These are phyloP conservation scores for Chionomys nivalis DNA, from an alignment of 2,113 vertebrate species.

Conservation along the genomic window DNA sequence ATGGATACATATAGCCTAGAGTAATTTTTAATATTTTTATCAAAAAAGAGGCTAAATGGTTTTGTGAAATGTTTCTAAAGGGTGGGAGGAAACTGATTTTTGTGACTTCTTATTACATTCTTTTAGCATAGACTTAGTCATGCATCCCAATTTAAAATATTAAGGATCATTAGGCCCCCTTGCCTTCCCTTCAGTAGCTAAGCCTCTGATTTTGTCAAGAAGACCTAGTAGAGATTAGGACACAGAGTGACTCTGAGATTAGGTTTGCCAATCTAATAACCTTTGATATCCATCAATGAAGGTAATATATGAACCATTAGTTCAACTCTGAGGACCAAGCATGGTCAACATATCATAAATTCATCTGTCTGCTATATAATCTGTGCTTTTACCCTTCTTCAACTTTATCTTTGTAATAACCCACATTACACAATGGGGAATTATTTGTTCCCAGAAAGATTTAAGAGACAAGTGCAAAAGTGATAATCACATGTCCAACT, in stretches of 20 bases:
- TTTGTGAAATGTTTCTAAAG: neutral
- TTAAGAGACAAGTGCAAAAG: neutral
- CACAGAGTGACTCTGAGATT: neutral
- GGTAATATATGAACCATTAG: neutral
- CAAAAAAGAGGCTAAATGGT: neutral
- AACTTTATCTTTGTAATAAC: neutral
- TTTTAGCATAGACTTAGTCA: neutral
- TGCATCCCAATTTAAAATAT: neutral
- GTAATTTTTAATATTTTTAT: conserved; percentile 32
- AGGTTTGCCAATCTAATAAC: neutral
- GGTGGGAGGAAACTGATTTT: conserved; percentile 8
- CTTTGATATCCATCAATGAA: neutral
- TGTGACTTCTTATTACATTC: neutral
- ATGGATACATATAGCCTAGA: neutral
- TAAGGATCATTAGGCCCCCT: neutral
- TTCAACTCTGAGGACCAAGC: neutral
- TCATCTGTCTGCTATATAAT: neutral
- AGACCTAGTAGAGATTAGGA: neutral
- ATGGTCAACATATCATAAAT: neutral
- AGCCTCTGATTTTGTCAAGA: neutral
- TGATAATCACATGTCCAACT: neutral
- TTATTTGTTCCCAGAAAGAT: neutral
- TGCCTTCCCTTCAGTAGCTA: neutral
- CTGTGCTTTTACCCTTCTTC: neutral
- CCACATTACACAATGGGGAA: neutral